A percentile compares a stretch with the other conserved stretches of the same genome.
These are phyloP conservation scores for Oscheius sp. DNA, from an alignment of 2,888 invertebrate genomes.

Conservation along the genomic window DNA sequence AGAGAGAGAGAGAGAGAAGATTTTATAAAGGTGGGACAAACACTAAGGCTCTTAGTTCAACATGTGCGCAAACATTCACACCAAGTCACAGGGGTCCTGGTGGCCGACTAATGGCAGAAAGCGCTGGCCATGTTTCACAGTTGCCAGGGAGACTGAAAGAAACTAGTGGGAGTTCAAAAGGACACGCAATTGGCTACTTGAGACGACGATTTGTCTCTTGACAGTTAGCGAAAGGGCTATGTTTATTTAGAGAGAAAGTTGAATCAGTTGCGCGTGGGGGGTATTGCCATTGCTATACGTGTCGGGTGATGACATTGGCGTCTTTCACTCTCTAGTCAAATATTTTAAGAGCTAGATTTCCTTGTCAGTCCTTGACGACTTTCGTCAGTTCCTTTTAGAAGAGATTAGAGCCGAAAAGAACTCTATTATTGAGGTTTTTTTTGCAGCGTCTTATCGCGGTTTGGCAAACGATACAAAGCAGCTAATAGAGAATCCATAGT, in stretches of 20 bases:
- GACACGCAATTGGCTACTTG: neutral
- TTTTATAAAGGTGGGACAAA: constrained; percentile 13
- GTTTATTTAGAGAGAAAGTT: neutral
- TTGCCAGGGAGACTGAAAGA: constrained; percentile 3
- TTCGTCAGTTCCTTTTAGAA: no score
- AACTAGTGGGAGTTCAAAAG: neutral
- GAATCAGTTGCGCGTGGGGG: neutral
- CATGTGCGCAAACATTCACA: constrained; percentile 5
- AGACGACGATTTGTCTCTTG: constrained; percentile 7
- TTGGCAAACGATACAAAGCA: no score
- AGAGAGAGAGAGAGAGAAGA: neutral
- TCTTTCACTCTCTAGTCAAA: constrained; percentile 9
- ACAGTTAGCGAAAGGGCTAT: constrained; percentile 12
- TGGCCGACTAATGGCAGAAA: neutral
- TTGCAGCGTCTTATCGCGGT: no score
- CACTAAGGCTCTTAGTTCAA: constrained; percentile 10
- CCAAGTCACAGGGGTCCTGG: neutral
- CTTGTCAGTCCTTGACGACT: no score
- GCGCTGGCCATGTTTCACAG: no score
- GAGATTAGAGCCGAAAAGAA: no score
- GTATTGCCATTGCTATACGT: neutral
- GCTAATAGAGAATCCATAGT: no score
- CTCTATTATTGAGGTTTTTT: no score
- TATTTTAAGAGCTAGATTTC: no score
- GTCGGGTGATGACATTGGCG: neutral